Evolutionary conservation across 2,888 invertebrate species (phyloP).

Genomic region (Trypoxylon attenuatum): DNA sequence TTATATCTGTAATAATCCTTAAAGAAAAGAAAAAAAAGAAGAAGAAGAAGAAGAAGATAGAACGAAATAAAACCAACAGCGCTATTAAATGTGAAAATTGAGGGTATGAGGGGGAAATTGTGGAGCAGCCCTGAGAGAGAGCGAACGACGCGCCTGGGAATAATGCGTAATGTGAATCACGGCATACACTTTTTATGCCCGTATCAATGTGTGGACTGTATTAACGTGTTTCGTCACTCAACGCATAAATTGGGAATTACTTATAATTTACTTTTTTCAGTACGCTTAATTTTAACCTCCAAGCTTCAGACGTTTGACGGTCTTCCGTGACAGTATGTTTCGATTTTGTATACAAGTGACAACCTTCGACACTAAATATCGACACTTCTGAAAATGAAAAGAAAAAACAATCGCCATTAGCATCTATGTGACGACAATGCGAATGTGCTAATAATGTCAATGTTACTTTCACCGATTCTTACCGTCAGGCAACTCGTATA

Average conservation of each 20-base stretch:
- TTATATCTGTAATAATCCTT: conserved; percentile 42
- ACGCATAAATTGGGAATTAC: conserved; percentile 50
- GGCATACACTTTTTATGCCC: conserved; percentile 30
- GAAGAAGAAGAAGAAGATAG: conserved; percentile 21
- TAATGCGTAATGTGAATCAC: conserved; percentile 36
- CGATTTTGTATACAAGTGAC: conserved; percentile 76
- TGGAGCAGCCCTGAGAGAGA: conserved; percentile 60
- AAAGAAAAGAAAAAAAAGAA: conserved; percentile 22
- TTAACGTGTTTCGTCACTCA: conserved; percentile 49
- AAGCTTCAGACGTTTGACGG: conserved; percentile 77
- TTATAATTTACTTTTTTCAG: conserved; percentile 48
- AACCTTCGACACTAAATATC: conserved; percentile 95
- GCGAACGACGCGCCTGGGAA: conserved; percentile 52
- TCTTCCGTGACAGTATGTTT: conserved; percentile 81
- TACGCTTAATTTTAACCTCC: conserved; percentile 61
- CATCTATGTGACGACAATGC: too few species aligned
- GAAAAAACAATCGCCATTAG: conserved; percentile 50
- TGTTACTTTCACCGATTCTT: too few species aligned
- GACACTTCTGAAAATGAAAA: conserved; percentile 86
- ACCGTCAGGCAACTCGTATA: conserved; percentile 96
- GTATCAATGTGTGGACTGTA: conserved; percentile 32
- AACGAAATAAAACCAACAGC: conserved; percentile 30
- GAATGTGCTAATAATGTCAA: too few species aligned
- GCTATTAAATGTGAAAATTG: conserved; percentile 30
- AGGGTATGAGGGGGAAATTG: conserved; percentile 41